phyloP scores from a whole-genome alignment of 2,113 vertebrate species.

The Todiramphus chloris region DNA sequence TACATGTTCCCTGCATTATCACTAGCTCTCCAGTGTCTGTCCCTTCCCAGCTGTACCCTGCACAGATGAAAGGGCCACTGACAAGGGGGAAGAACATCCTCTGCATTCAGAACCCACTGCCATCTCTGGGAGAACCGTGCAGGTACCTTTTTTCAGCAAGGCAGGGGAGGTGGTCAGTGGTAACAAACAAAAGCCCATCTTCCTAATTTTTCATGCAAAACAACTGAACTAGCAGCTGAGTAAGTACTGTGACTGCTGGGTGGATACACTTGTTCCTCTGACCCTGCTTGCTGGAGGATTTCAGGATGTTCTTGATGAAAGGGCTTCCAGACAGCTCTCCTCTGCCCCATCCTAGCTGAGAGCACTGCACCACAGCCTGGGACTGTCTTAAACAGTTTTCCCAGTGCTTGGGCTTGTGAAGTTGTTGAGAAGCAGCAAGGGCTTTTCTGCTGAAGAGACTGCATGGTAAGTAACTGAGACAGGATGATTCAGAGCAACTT shows the following conservation, averaged over 20 bases:
- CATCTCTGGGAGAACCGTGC: not conserved
- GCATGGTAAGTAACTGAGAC: not conserved
- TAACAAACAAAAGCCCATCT: not conserved
- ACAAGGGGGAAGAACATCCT: not conserved
- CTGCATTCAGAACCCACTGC: not conserved
- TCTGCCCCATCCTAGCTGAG: not conserved
- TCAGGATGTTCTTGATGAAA: not conserved
- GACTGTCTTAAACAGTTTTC: not conserved
- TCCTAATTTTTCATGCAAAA: not conserved
- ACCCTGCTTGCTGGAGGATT: not conserved
- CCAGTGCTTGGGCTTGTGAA: not conserved
- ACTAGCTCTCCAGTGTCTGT: not conserved
- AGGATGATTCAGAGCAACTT: slow-evolving; percentile 55
- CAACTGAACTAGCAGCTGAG: not conserved
- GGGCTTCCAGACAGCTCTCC: not conserved
- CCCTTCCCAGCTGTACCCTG: not conserved
- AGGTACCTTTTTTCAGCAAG: not conserved
- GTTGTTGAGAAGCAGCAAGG: not conserved
- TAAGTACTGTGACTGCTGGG: not conserved
- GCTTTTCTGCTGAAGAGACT: not conserved
- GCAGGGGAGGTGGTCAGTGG: not conserved
- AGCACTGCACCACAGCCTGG: not conserved
- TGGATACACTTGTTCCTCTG: not conserved
- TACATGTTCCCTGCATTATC: not conserved
- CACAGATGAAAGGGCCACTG: not conserved